Evolutionary conservation across 2,113 vertebrate species (phyloP).

Genomic region (Asarcornis scutulata): DNA sequence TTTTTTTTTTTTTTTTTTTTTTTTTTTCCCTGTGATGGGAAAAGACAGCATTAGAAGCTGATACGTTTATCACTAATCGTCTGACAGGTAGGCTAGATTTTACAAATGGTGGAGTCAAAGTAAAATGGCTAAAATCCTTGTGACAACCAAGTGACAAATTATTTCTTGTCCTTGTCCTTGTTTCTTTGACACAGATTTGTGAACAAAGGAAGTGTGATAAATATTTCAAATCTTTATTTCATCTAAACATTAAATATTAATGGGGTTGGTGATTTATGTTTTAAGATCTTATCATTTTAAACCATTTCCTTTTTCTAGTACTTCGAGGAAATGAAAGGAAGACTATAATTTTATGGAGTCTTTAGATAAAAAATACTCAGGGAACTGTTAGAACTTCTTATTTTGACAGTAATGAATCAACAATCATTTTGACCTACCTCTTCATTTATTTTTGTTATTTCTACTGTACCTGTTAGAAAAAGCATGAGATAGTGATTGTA

Average conservation of each 20-base stretch:
- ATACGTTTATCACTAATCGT: neutral
- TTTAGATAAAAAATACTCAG: neutral
- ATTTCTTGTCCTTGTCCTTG: neutral
- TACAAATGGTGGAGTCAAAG: neutral
- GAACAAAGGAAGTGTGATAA: neutral
- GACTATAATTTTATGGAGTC: neutral
- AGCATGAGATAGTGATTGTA: neutral
- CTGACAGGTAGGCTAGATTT: neutral
- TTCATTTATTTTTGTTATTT: neutral
- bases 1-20: neutral
- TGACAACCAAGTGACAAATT: neutral
- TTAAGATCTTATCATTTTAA: neutral
- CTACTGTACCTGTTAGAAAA: neutral
- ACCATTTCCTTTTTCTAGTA: neutral
- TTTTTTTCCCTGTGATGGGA: neutral
- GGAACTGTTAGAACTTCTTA: neutral
- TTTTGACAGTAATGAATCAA: neutral
- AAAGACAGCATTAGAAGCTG: neutral
- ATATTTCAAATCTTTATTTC: neutral
- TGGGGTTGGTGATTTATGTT: neutral
- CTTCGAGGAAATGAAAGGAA: neutral
- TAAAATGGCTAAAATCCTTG: neutral
- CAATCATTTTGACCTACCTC: neutral
- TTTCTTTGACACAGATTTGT: neutral
- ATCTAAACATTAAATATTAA: conserved; percentile 1